phyloP scores from a whole-genome alignment of 2,797 vertebrate genomes.

The Phoebastria nigripes region DNA sequence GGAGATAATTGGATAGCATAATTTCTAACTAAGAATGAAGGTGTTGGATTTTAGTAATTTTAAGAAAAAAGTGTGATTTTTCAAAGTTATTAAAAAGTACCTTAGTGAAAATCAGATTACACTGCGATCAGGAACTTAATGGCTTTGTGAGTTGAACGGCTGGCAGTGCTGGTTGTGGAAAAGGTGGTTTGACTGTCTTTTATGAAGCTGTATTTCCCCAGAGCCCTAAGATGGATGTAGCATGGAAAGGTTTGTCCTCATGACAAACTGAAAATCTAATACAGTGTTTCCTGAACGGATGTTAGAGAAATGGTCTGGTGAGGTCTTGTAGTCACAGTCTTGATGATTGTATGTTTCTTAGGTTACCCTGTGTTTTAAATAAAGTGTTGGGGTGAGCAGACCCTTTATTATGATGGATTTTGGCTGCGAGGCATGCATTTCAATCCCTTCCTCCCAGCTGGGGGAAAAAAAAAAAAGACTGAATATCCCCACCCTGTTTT shows the following conservation, averaged over 20 bases:
- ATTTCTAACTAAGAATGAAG: neutral
- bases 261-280: neutral
- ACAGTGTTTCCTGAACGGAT: neutral
- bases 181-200: neutral
- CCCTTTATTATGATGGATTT: neutral
- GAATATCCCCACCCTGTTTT: neutral
- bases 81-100: neutral
- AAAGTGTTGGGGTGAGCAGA: neutral
- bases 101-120: neutral
- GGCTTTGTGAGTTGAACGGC: neutral
- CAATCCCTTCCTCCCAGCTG: neutral
- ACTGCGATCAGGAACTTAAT: neutral
- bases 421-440: neutral
- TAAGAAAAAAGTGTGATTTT: neutral
- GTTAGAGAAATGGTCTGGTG: neutral
- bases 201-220: neutral
- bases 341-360: neutral
- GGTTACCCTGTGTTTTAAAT: neutral
- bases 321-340: neutral
- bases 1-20: neutral
- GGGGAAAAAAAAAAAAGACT: neutral
- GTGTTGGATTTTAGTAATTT: neutral
- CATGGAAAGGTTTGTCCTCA: neutral
- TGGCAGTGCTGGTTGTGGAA: neutral
- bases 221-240: neutral